Base-by-base conservation (phyloP, 2,888 invertebrate species). In the Hydriomena furcata region DNA sequence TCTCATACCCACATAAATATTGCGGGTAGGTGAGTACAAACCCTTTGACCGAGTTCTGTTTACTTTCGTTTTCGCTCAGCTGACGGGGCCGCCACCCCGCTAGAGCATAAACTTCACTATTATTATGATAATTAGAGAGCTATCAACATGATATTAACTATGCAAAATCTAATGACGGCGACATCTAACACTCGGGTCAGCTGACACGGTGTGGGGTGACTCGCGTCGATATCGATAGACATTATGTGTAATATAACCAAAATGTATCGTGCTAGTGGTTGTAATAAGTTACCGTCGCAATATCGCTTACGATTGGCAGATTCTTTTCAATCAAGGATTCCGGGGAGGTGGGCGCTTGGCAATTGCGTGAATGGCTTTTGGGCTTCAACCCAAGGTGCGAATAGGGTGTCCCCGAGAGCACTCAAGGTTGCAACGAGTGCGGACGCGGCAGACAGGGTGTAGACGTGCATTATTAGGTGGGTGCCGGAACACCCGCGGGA, bases 41-140 rank as follows among this genome's bases (percentile, higher is more conserved):
- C 91, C 91, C 91, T 91, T 91, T 91, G 91, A 91, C 91, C 91
- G 91, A 91, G 89, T 91, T 90, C 90, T 91, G 90, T 90, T 90
- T 90, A 91, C 91, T 91, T 91, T 91, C 91, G 84, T 88, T 91
- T 91, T 91, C 91, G 82, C 89, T 88, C 91, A 91, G 91, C 91
- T 90, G 91, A 87, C 88, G 89, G 79, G 84, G 80, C 76, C 76
- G 73, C 82, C 82, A 76, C 82, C 85, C 82, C 76, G 64, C 73
- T 76, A 76, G 73, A 75, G 72, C 69, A 76, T 77, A 75, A 79
- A 75, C 69, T 76, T 73, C 75, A 84, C 86, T 86, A 86, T 86
- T 88, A 88, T 89, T 87, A 86, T 84, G 84, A 84, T 88, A 89
- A 90, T 89, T 89, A 88, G 81, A 82, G 76, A 79, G 76, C 76